Base-by-base conservation (phyloP, 2,113 vertebrate species). In the Penelope pileata region DNA sequence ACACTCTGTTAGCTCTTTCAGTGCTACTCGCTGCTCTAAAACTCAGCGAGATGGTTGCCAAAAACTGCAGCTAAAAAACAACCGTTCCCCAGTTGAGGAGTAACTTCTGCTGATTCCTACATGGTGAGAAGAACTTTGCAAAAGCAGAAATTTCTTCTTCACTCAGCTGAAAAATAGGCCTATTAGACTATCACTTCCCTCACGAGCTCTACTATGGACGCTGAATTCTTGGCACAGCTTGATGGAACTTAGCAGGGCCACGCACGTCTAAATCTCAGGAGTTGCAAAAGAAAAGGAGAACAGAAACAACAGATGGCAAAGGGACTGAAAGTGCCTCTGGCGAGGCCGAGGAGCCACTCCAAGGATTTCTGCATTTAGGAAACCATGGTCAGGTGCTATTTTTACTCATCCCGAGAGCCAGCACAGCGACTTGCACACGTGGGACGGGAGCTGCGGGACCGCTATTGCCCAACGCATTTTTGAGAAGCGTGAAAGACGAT, bases 21-120 rank as follows among this genome's bases (percentile, higher is more conserved):
- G 42, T 2, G 12, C 21, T 30, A 32, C 22, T 40, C 9, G 4
- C 51, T 38, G 7, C 5, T 40, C 23, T 48, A 16, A 68, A 4
- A 32, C 36, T 47, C 70, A 43, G 84, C 82, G 94, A 92, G 91
- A 95, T 87, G 93, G 94, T 75, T 92, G 89, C 89, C 89, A 91
- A 32, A 89, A 83, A 77, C 4, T 12, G 87, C 45, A 95, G 76
- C 68, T 69, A 63, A 86, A 85, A 85, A 73, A 63, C 66, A 74
- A 74, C 18, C 4, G 1, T 5, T 27, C 16, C 58, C 34, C 60
- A 78, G 22, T 22, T 21, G 38, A 45, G 32, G 34, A 91, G 23
- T 54, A 68, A 92, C 42, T 94, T 97, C 23, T 63, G 3, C 5
- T 19, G 8, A 22, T 29, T 56, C 21, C 19, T 8, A 1, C 0